Conservation (phyloP, 2,888 invertebrate genomes). For the Meandrusa payeni region DNA sequence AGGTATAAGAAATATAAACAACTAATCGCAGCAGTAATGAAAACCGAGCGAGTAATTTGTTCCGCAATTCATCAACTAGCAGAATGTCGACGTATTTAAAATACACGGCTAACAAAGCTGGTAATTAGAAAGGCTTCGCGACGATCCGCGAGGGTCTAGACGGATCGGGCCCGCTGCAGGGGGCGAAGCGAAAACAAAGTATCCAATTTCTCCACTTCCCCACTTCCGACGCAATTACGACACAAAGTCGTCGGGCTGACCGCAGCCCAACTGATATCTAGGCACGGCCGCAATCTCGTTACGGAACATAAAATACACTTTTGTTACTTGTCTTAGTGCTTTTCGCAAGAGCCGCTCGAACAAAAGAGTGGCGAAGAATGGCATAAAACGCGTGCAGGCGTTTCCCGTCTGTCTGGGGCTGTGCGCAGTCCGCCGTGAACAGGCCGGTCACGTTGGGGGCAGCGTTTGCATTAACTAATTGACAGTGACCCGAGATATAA, state of each 20-base stretch:
- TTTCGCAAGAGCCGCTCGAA: conserved; percentile 62
- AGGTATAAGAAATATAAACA: conserved; percentile 22
- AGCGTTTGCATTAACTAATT: conserved; percentile 32
- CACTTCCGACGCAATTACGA: conserved; percentile 75
- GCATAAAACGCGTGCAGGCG: conserved; percentile 27
- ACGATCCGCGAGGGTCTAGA: conserved; percentile 38
- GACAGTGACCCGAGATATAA: conserved; percentile 34
- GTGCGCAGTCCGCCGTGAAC: conserved; percentile 27
- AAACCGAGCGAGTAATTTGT: conserved; percentile 28
- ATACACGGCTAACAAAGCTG: conserved; percentile 43
- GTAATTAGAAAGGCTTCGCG: conserved; percentile 71
- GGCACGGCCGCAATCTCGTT: conserved; percentile 66
- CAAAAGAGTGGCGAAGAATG: conserved; percentile 50
- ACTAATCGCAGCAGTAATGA: conserved; percentile 29
- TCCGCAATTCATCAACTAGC: conserved; percentile 29
- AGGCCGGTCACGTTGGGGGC: conserved; percentile 14
- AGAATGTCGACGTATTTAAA: conserved; percentile 40
- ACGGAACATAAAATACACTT: conserved; percentile 65
- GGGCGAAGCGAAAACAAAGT: conserved; percentile 63
- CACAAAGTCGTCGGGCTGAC: conserved; percentile 60
- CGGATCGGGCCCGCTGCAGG: conserved; percentile 37
- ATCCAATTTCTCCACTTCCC: conserved; percentile 73
- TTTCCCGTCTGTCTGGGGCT: conserved; percentile 26
- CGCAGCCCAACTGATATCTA: conserved; percentile 64
- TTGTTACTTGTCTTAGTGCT: conserved; percentile 58